These are phyloP conservation scores for Eupithecia tripunctaria DNA, from an alignment of 2,888 invertebrate genomes.

Conservation along the genomic window DNA sequence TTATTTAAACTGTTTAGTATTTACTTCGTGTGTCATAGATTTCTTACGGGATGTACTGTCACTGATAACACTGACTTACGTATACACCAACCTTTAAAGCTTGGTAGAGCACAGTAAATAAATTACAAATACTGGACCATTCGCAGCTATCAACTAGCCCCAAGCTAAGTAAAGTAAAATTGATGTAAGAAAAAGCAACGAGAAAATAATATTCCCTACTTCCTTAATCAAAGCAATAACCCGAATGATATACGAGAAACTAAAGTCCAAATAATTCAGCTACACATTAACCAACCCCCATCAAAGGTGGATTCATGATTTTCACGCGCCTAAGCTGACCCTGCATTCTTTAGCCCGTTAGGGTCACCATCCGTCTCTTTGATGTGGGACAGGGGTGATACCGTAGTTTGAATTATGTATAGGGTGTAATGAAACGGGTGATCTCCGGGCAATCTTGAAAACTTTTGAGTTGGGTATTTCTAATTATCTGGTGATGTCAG, in stretches of 20 bases:
- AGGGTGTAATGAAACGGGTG: conserved; percentile 7
- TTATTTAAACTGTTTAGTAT: no score
- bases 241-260: not conserved
- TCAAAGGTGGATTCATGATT: conserved; percentile 1
- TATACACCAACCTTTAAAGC: no score
- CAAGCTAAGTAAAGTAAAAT: no score
- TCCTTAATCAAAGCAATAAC: not conserved
- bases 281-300: not conserved
- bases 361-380: conserved; percentile 30
- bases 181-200: no score
- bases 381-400: conserved; percentile 22
- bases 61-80: no score
- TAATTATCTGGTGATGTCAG: conserved; percentile 3
- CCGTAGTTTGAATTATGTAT: conserved; percentile 1
- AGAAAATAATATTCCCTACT: no score
- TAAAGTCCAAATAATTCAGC: not conserved
- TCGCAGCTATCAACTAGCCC: no score
- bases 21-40: no score
- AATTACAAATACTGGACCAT: no score
- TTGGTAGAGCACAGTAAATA: no score
- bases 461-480: conserved; percentile 10
- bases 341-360: conserved; percentile 35
- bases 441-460: conserved; percentile 3
- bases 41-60: no score
- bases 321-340: not conserved